Evolutionary conservation across 2,797 vertebrate species (phyloP).

Genomic region (Cyclura pinguis): DNA sequence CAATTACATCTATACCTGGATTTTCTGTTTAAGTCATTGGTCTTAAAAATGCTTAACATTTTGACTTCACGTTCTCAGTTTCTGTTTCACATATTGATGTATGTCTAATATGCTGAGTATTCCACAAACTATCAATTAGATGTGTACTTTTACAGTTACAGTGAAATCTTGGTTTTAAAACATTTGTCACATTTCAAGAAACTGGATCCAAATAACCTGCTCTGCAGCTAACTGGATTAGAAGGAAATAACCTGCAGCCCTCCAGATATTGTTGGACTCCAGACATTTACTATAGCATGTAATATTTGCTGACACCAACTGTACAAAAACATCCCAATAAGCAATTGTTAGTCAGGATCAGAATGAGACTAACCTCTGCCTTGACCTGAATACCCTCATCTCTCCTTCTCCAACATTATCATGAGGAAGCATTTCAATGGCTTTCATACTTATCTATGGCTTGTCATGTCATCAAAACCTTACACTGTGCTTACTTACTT

Average conservation of each 20-base stretch:
- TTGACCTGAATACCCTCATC: too few species aligned
- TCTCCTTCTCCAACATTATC: not conserved
- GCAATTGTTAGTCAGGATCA: not conserved
- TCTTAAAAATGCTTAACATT: not conserved
- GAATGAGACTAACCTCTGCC: not conserved
- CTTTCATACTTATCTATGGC: not conserved
- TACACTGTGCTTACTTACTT: not conserved
- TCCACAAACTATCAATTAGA: not conserved
- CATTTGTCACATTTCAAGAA: not conserved
- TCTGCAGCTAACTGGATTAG: not conserved
- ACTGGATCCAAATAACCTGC: not conserved
- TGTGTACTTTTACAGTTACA: not conserved
- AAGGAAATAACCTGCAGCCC: not conserved
- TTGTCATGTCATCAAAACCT: not conserved
- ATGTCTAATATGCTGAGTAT: not conserved
- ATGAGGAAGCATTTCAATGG: not conserved
- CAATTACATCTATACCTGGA: not conserved
- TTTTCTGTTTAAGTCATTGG: not conserved
- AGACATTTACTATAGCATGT: not conserved
- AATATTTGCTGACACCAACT: not conserved
- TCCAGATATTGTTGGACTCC: not conserved
- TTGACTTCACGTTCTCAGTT: not conserved
- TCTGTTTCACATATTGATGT: not conserved
- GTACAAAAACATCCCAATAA: not conserved
- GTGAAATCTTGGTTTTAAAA: not conserved